Conservation (phyloP, 2,797 vertebrate species). For the Huso huso region DNA sequence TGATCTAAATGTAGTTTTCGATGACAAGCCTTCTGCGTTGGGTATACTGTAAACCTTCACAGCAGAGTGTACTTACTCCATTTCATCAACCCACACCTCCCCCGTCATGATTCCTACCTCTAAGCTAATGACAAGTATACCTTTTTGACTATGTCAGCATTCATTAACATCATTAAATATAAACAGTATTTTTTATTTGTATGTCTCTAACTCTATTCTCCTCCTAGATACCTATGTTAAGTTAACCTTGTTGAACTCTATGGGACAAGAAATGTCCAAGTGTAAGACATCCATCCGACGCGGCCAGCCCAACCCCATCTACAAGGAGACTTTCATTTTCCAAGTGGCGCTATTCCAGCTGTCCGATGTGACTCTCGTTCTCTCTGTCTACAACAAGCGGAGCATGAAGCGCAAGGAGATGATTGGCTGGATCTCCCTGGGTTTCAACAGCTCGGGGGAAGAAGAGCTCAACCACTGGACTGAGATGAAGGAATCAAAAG, state of each 20-base stretch:
- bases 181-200: no score
- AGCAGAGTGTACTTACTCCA: no score
- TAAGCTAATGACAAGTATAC: no score
- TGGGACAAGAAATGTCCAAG: constrained; percentile 98
- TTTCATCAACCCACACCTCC: no score
- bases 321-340: constrained; percentile 96
- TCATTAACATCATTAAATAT: no score
- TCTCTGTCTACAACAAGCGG: constrained; percentile 94
- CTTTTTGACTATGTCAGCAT: no score
- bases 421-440: constrained; percentile 96
- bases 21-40: no score
- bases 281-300: constrained; percentile 93
- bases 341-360: constrained; percentile 96
- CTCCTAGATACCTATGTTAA: constrained; percentile 90
- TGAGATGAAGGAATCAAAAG: constrained; percentile 94
- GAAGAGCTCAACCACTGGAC: constrained; percentile 93
- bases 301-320: constrained; percentile 90
- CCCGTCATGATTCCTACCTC: no score
- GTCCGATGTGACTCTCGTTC: constrained; percentile 92
- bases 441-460: constrained; percentile 95
- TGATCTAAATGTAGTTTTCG: no score
- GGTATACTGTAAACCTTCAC: no score
- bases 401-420: constrained; percentile 97
- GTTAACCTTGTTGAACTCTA: constrained; percentile 91
- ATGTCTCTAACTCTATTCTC: constrained; percentile 18